Evolutionary conservation across 2,888 invertebrate species (phyloP).

Genomic region (Xiphydria camelus): DNA sequence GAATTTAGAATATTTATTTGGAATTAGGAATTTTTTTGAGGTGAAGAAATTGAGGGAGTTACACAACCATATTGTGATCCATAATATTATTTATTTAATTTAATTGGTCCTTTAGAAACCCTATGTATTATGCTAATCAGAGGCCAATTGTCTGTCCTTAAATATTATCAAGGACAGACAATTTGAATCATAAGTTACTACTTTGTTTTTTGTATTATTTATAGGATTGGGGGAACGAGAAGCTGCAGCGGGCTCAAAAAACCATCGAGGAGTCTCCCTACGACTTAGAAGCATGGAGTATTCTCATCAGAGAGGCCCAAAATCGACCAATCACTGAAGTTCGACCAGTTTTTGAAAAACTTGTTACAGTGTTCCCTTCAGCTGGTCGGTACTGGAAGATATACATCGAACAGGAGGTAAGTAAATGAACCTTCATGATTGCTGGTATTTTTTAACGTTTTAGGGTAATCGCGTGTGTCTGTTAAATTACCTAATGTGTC

Average conservation of each 20-base stretch:
- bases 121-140: too few relatives aligned
- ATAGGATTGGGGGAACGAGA: slow-evolving; percentile 90
- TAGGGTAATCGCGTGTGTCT: neutral
- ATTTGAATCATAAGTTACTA: neutral
- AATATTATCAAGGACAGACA: neutral
- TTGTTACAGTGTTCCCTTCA: slow-evolving; percentile 93
- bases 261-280: slow-evolving; percentile 87
- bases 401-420: slow-evolving; percentile 96
- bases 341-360: slow-evolving; percentile 87
- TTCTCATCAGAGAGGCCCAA: slow-evolving; percentile 92
- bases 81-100: too few relatives aligned
- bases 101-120: too few relatives aligned
- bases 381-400: slow-evolving; percentile 99
- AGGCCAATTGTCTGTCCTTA: too few relatives aligned
- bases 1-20: too few relatives aligned
- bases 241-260: slow-evolving; percentile 79
- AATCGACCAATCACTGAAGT: slow-evolving; percentile 86
- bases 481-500: too few relatives aligned
- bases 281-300: slow-evolving; percentile 98
- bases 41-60: too few relatives aligned
- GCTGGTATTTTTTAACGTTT: too few relatives aligned
- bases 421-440: too few relatives aligned
- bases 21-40: too few relatives aligned
- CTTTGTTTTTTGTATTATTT: slow-evolving; percentile 30
- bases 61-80: too few relatives aligned